Evolutionary conservation across 2,113 vertebrate species (phyloP), one percentile per base, ranked within the genome.

Genomic region (Panthera uncia): DNA sequence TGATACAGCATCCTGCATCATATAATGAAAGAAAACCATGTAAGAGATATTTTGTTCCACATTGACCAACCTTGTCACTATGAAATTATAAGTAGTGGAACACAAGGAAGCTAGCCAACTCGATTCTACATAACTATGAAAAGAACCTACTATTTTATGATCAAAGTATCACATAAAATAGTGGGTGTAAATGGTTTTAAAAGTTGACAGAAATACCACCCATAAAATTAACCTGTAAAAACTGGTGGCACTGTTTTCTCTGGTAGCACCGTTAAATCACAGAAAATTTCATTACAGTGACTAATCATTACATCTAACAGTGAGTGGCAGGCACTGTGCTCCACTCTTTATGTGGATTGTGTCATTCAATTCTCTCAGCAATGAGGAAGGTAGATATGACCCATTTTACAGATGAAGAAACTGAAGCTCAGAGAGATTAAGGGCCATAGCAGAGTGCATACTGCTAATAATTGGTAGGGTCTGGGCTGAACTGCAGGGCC

Each of bases 101-200:
- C 66, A 88, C 65, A 95, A 45, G 76, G 79, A 93, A 81, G 69
- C 96, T 50, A 92, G 96, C 90, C 91, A 95, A 76, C 27, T 97
- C 33, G 38, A 65, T 66, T 95, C 83, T 92, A 78, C 50, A 45
- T 78, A 76, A 94, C 94, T 98, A 90, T 88, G 88, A 96, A 97
- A 97, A 97, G 97, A 98, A 97, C 86, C 97, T 97, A 97, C 65
- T 84, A 97, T 98, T 97, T 98, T 71, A 97, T 81, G 91, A 96
- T 96, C 74, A 97, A 98, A 97, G 87, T 97, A 96, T 55, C 76
- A 76, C 86, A 96, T 97, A 95, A 96, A 97, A 92, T 27, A 96
- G 91, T 76, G 66, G 87, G 83, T 97, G 15, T 94, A 76, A 97
- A 96, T 78, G 68, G 92, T 36, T 91, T 96, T 89, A 63, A 84